Percentiles rank a stretch among this genome's conserved stretches.
phyloP scores from a whole-genome alignment of 2,888 invertebrate genomes.

The Formica aserva region DNA sequence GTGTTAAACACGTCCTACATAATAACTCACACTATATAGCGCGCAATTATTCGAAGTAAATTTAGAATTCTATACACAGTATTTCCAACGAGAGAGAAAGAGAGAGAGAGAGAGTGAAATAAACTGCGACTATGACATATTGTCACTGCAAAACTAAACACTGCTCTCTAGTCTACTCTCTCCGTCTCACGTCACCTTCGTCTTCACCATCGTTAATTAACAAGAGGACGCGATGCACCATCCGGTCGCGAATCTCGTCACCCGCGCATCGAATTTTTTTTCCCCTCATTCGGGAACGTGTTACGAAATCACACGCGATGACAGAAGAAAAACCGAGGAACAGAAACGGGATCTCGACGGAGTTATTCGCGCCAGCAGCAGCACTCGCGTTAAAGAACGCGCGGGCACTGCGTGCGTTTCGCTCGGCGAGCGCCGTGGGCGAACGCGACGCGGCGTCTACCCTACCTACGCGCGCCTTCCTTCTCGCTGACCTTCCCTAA shows the following conservation, averaged over 20 bases:
- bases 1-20: neutral
- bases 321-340: neutral
- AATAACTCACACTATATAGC: neutral
- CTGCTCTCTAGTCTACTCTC: constrained; percentile 4
- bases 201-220: constrained; percentile 7
- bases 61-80: neutral
- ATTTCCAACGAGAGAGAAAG: neutral
- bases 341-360: neutral
- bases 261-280: neutral
- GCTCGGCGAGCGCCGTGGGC: constrained; percentile 41
- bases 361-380: constrained; percentile 29
- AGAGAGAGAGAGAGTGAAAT: neutral
- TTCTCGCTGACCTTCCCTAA: constrained; percentile 68
- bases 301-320: neutral
- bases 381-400: constrained; percentile 51
- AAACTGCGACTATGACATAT: constrained; percentile 4
- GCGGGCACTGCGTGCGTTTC: constrained; percentile 39
- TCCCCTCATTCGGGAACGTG: neutral
- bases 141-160: constrained; percentile 19
- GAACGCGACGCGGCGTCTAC: constrained; percentile 53
- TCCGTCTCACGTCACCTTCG: neutral
- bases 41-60: neutral
- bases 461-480: constrained; percentile 64
- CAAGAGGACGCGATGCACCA: neutral
- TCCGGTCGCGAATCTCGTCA: neutral